Evolutionary conservation across 2,113 vertebrate species (phyloP), one percentile per base, ranked within the genome.

Genomic region (Plecturocebus donacophilus): DNA sequence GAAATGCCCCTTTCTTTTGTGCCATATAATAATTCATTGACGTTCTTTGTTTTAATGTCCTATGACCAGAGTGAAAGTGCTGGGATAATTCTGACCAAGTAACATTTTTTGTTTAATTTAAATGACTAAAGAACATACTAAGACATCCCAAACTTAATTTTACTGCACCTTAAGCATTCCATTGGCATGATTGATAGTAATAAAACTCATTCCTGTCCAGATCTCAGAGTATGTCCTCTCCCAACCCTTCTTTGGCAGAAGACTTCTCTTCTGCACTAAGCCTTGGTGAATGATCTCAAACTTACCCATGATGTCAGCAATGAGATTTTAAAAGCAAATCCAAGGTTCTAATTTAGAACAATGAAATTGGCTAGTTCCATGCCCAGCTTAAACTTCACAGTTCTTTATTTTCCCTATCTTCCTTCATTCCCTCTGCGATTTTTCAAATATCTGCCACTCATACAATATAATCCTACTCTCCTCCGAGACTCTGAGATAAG

Each of bases 81-180:
- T 54, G 91, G 23, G 66, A 35, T 8, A 75, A 73, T 47, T 97
- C 8, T 54, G 38, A 40, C 20, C 64, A 93, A 61, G 61, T 45
- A 86, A 35, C 47, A 80, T 42, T 75, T 89, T 70, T 92, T 52
- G 79, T 38, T 73, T 94, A 84, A 84, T 38, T 87, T n/a, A 91
- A 84, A 93, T 61, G 61, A 75, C 54, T 13, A 88, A 73, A 89
- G 16, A 88, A 71, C n/a, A 85, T 7, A 85, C 12, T 70, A 76
- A 75, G 17, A 89, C 90, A 81, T 21, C 45, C 10, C 71, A 91
- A 23, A 56, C 61, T 75, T 68, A 87, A 92, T 80, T 95, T 38
- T 32, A 75, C 10, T 91, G 76, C 47, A 64, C 40, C 83, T 91
- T 58, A 95, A 79, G 77, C 45, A 80, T 84, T 47, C 88, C 75